Evolutionary conservation across 1,140 invertebrate genomes (phyloP).

Genomic region (Drosophila eugracilis): DNA sequence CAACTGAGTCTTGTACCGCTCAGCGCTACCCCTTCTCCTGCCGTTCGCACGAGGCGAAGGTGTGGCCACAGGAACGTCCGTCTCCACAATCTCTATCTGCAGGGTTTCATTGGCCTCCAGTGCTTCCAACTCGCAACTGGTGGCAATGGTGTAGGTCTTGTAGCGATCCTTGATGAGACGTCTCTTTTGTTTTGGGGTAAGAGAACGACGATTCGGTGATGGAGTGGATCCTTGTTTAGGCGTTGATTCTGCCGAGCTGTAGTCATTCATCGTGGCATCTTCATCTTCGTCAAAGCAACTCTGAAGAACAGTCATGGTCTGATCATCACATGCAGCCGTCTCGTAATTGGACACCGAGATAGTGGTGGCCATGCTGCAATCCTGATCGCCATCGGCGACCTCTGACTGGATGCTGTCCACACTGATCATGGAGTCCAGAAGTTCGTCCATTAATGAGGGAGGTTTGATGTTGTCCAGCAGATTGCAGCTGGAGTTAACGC

Average conservation of each 20-base stretch:
- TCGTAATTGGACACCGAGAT: constrained; percentile 81
- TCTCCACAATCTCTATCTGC: constrained; percentile 74
- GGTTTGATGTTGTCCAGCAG: constrained; percentile 92
- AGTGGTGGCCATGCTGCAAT: constrained; percentile 76
- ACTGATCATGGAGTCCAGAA: constrained; percentile 93
- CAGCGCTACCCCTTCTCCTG: constrained; percentile 63
- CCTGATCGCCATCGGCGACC: constrained; percentile 86
- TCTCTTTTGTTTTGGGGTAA: constrained; percentile 91
- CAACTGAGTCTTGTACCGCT: constrained; percentile 78
- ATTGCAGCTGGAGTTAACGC: constrained; percentile 86
- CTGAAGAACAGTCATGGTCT: constrained; percentile 85
- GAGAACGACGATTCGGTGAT: constrained; percentile 82
- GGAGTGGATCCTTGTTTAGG: constrained; percentile 87
- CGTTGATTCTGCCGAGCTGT: constrained; percentile 90
- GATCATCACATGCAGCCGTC: constrained; percentile 86
- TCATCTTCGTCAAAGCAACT: constrained; percentile 84
- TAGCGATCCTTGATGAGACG: constrained; percentile 90
- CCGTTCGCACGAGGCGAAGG: constrained; percentile 49
- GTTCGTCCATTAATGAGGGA: constrained; percentile 92
- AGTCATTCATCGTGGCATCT: constrained; percentile 84
- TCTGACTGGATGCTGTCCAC: constrained; percentile 93
- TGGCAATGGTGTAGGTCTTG: constrained; percentile 91
- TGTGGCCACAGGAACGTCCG: constrained; percentile 4
- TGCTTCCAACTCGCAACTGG: constrained; percentile 67
- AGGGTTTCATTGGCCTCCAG: constrained; percentile 79